Conservation (phyloP, 30 jellyfish, hydroid and myxozoan genomes). For the Cassiopea xamachana region DNA sequence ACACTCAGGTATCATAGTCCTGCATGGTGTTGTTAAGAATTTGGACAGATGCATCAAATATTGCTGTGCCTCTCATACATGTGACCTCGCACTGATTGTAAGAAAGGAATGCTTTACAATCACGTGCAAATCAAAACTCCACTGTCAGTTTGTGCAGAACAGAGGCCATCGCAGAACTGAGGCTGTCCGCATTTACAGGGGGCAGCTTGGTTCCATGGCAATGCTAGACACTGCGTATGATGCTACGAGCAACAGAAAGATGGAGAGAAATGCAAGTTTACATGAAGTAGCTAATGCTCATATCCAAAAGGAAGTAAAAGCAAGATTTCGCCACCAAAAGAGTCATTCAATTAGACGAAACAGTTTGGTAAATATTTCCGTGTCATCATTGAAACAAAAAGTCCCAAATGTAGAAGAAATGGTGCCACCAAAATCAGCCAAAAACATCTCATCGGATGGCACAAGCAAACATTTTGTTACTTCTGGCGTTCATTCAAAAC, state of each 20-base stretch:
- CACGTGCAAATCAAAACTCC: constrained; percentile 58
- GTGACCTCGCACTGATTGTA: constrained; percentile 70
- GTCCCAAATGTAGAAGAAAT: background rate
- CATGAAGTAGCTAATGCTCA: background rate
- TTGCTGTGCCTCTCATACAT: constrained; percentile 70
- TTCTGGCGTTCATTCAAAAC: background rate
- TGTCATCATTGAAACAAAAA: background rate
- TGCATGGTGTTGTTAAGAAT: constrained; percentile 63
- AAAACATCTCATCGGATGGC: background rate
- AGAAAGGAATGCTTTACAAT: constrained; percentile 70
- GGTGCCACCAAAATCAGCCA: background rate
- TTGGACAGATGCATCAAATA: constrained; percentile 75
- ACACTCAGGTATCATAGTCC: constrained; percentile 68
- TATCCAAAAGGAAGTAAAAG: background rate
- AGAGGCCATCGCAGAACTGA: constrained; percentile 47
- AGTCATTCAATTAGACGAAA: background rate
- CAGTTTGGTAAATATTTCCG: background rate
- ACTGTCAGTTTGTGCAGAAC: constrained; percentile 66
- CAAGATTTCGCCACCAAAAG: background rate
- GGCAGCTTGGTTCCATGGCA: constrained; percentile 2
- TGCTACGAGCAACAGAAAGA: background rate
- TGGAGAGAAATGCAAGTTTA: background rate
- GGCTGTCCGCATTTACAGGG: constrained; percentile 58
- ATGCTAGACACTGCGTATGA: background rate
- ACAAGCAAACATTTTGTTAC: background rate